phyloP scores from a whole-genome alignment of 2,888 invertebrate genomes.

The Rhorus exstirpatorius region DNA sequence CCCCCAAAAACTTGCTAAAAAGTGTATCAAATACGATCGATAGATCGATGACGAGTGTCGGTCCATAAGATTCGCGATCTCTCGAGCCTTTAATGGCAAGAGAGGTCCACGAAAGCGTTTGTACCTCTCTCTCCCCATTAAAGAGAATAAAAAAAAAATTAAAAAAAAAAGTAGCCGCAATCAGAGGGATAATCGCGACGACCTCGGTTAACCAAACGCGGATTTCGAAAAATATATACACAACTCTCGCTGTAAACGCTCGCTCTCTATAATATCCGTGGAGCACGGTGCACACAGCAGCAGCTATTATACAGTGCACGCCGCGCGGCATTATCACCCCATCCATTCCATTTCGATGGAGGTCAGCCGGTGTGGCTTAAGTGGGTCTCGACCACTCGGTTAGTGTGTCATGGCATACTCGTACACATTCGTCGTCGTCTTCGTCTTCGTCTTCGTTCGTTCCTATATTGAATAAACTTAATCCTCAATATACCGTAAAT shows the following conservation, averaged over 20 bases:
- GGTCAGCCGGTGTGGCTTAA: slow-evolving; percentile 85
- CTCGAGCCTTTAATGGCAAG: slow-evolving; percentile 61
- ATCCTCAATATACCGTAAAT: slow-evolving; percentile 82
- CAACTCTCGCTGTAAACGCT: slow-evolving; percentile 32
- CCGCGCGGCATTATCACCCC: slow-evolving; percentile 81
- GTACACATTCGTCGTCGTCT: slow-evolving; percentile 56
- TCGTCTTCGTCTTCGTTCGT: slow-evolving; percentile 49
- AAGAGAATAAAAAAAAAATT: slow-evolving; percentile 1
- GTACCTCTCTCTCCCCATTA: neutral
- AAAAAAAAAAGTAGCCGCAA: slow-evolving; percentile 58
- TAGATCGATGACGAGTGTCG: slow-evolving; percentile 5
- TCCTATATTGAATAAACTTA: slow-evolving; percentile 81
- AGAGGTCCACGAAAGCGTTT: neutral
- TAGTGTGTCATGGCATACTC: slow-evolving; percentile 86
- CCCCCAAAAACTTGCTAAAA: no score
- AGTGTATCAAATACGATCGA: no score
- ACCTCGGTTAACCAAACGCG: slow-evolving; percentile 68
- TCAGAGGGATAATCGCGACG: slow-evolving; percentile 72
- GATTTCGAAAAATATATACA: slow-evolving; percentile 63
- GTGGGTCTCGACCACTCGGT: slow-evolving; percentile 87
- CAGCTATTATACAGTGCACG: slow-evolving; percentile 46
- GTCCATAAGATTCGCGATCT: neutral
- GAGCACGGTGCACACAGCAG: slow-evolving; percentile 65
- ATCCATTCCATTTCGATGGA: slow-evolving; percentile 84
- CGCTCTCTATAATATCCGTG: slow-evolving; percentile 66